These are phyloP conservation scores for Centruroides sculpturatus DNA, from an alignment of 1,140 invertebrate genomes.

Conservation along the genomic window DNA sequence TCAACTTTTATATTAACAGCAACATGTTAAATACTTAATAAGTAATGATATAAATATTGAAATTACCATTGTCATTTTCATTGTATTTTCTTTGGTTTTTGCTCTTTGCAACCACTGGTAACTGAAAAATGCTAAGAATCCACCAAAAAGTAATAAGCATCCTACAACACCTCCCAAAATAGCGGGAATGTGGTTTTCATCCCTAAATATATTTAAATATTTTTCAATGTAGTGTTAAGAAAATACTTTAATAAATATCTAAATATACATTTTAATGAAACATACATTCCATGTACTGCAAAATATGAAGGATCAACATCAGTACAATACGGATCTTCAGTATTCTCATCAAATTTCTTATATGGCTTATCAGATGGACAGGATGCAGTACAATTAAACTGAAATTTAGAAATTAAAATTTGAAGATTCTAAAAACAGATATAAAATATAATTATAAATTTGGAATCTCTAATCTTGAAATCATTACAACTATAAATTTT, in stretches of 20 bases:
- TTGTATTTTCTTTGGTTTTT: conserved; percentile 72
- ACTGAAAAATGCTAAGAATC: conserved; percentile 46
- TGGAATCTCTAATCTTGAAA: no score
- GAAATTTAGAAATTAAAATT: conserved; percentile 14
- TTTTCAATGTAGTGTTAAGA: no score
- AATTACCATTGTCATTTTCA: conserved; percentile 70
- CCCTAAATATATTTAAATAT: background rate
- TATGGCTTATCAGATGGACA: conserved; percentile 66
- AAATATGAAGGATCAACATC: conserved; percentile 33
- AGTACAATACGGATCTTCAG: conserved; percentile 62
- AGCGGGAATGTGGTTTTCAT: conserved; percentile 38
- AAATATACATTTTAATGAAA: background rate
- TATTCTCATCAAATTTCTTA: conserved; percentile 54
- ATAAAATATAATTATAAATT: no score
- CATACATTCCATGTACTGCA: conserved; percentile 11
- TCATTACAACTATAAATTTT: no score
- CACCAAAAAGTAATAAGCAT: conserved; percentile 43
- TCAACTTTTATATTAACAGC: background rate
- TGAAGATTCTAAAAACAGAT: no score
- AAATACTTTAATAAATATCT: no score
- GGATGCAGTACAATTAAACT: conserved; percentile 72
- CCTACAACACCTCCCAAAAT: conserved; percentile 47
- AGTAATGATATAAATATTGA: background rate
- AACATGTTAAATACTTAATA: background rate
- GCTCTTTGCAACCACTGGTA: conserved; percentile 52